Base-by-base conservation (phyloP, 2,888 invertebrate genomes). In the Anodontia alba region DNA sequence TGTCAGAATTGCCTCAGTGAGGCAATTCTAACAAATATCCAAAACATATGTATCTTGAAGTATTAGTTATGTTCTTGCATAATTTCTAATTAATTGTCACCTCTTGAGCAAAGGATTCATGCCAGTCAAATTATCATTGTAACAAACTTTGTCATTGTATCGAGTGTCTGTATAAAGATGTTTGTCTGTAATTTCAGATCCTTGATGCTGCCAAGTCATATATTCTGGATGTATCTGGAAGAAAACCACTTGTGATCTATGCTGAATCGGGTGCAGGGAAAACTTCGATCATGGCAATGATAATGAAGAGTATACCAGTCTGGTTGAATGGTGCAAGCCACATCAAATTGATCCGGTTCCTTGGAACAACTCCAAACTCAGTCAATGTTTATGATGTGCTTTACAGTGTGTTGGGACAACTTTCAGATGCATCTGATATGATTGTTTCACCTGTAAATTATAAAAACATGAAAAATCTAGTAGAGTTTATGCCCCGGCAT, bases 181-280 rank as follows among this genome's bases (percentile, higher is more conserved):
- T n/a, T n/a, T n/a, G n/a, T 38, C 5, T 38, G 12, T 38, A 12
- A 38, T 38, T 38, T 8, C 77, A 84, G 84, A 80, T 85, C 23
- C 71, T 88, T 33, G 51, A 76, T 20, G 75, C 76, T 36, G 87
- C 85, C 0, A 84, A 87, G 72, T 51, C 78, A 2, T 90, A 90
- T 66, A 83, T 91, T 15, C 62, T 86, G 17, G 84, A 89, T 75
- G 78, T 81, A 12, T 72, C 80, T 7, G 71, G 66, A 0, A 76
- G 90, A 57, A 86, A 85, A 68, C 92, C 92, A 8, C 76, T 91
- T 15, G 83, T 91, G 1, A 87, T 93, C 29, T 84, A 91, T 83
- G 93, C 91, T 8, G 79, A 87, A 8, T 93, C 93, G 17, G 93
- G 92, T 2, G 87, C 87, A 10, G 93, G 93, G 0, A 93, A 93